Evolutionary conservation across 2,797 vertebrate species (phyloP), one percentile per base, ranked within the genome.

Genomic region (Danio jaintianensis): DNA sequence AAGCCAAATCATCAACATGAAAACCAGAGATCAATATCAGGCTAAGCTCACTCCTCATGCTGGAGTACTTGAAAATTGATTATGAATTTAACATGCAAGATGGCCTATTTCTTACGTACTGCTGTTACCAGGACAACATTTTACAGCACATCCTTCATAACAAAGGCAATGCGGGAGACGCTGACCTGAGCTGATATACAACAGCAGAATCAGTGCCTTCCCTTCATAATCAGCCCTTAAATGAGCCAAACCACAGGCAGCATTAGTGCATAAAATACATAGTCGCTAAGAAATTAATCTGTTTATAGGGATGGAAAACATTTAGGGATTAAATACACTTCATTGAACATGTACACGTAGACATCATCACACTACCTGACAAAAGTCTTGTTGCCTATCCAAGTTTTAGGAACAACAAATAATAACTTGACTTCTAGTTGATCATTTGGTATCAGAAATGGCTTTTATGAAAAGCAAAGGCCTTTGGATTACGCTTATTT

Each of bases 101-200:
- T 50, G 58, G 47, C 55, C 42, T 29, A 22, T 45, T 73, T 73
- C 18, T 72, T 72, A 72, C 12, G 1, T 43, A 48, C 56, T 56
- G 6, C 16, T 45, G 80, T 72, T 72, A 78, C 75, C 43, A 5
- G 64, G 68, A 82, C 68, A 78, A 82, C 61, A 77, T 82, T 56
- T 52, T 68, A 69, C 18, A 71, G 36, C 64, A 69, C 66, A 72
- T 78, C 50, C 42, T 53, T 22, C 38, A 66, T 43, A 53, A 29
- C 38, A 53, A 76, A 29, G 36, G 13, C 20, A 7, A 29, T 18
- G 5, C 47, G 43, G 61, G 18, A 64, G 55, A 7, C 2, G 2
- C 58, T 18, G 22, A 36, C 56, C 22, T 7, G 22, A 1, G 43
- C 43, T 61, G 40, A 48, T 74, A 48, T n/a, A 1, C 1, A 61